Conservation (phyloP, 2,113 vertebrate genomes). For the Catharus fuscescens region DNA sequence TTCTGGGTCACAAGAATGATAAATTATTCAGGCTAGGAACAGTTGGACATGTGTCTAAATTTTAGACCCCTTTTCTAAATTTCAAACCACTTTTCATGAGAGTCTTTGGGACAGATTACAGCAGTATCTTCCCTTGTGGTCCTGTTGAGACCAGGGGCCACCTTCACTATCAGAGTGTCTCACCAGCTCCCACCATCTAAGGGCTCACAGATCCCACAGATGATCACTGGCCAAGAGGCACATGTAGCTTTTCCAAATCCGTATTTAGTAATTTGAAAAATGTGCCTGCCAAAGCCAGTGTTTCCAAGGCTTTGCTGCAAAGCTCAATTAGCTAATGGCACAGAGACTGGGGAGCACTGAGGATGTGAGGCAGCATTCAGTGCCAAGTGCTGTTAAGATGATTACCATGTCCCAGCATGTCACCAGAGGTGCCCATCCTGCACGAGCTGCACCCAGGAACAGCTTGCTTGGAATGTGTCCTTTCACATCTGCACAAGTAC, state of each 20-base stretch:
- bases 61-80: neutral
- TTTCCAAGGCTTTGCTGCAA: neutral
- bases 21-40: neutral
- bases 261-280: neutral
- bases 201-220: rapidly evolving
- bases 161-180: neutral
- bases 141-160: neutral
- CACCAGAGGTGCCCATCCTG: neutral
- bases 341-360: rapidly evolving
- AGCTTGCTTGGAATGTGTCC: neutral
- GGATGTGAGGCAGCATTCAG: neutral
- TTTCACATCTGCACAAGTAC: neutral
- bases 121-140: neutral
- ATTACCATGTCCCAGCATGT: neutral
- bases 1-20: neutral
- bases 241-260: neutral
- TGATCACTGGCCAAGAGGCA: neutral
- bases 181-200: neutral
- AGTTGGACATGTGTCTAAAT: neutral
- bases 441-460: neutral
- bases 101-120: neutral
- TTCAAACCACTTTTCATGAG: neutral
- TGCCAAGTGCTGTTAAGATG: conserved; percentile 4
- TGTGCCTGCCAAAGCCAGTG: neutral
- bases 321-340: conserved; percentile 51